phyloP scores from a whole-genome alignment of 1,140 invertebrate species.

The Ruditapes philippinarum region DNA sequence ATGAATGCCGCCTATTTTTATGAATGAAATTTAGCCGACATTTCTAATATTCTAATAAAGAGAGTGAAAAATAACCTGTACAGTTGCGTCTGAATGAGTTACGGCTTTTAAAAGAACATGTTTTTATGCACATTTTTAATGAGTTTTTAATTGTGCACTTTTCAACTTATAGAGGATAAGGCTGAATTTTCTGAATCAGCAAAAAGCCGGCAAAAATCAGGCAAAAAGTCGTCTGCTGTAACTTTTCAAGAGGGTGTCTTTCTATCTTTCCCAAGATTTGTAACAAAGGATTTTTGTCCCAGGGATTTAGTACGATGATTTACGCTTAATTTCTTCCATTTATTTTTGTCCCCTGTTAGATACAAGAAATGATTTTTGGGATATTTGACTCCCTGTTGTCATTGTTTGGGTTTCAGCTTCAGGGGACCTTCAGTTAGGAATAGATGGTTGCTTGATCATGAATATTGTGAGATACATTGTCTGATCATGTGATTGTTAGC shows the following conservation, averaged over 20 bases:
- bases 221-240: too few relatives aligned
- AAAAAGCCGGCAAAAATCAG: too few relatives aligned
- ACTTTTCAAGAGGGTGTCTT: too few relatives aligned
- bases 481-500: too few relatives aligned
- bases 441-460: background rate
- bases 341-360: background rate
- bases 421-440: background rate
- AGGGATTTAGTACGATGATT: background rate
- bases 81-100: background rate
- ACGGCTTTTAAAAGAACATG: background rate
- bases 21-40: slow-evolving; percentile 8
- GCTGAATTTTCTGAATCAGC: background rate
- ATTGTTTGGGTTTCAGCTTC: slow-evolving; percentile 3
- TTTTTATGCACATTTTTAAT: background rate
- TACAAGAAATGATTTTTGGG: slow-evolving; percentile 19
- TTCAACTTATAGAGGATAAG: background rate
- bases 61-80: background rate
- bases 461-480: too few relatives aligned
- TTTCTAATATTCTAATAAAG: background rate
- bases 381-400: background rate
- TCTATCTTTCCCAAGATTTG: background rate
- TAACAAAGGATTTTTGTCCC: background rate
- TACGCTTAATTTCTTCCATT: slow-evolving; percentile 29
- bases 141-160: background rate
- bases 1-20: slow-evolving; percentile 18